phyloP scores from a whole-genome alignment of 2,888 invertebrate species.

The Acleris holmiana region DNA sequence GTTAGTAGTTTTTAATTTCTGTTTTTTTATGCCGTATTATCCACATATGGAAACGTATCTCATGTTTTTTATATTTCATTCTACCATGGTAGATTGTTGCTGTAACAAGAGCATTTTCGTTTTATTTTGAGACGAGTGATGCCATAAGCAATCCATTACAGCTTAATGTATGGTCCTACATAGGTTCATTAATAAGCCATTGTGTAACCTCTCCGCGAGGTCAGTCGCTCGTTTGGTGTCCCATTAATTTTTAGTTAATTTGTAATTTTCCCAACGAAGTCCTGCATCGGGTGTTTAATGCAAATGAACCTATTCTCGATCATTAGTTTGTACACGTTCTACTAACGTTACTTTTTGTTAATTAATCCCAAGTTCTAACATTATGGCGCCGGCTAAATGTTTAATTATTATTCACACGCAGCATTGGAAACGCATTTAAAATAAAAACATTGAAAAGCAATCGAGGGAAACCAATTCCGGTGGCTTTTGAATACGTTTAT shows the following conservation, averaged over 20 bases:
- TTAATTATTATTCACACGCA: constrained; percentile 70
- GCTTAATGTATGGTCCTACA: constrained; percentile 10
- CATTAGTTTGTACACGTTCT: constrained; percentile 80
- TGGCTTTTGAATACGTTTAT: constrained; percentile 17
- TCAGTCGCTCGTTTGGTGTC: constrained; percentile 45
- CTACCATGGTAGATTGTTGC: too few relatives aligned
- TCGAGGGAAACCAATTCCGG: constrained; percentile 25
- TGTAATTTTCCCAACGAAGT: constrained; percentile 82
- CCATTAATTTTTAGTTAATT: constrained; percentile 76
- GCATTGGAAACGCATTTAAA: constrained; percentile 47
- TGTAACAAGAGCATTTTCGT: background rate
- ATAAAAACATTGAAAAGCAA: constrained; percentile 36
- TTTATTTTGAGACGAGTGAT: background rate
- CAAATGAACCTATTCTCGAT: constrained; percentile 81
- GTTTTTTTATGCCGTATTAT: too few relatives aligned
- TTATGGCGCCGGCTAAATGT: constrained; percentile 53
- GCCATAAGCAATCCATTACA: background rate
- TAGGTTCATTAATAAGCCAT: constrained; percentile 49
- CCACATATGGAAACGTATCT: too few relatives aligned
- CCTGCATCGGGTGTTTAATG: constrained; percentile 76
- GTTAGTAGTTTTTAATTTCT: too few relatives aligned
- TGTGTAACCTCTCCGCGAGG: constrained; percentile 47
- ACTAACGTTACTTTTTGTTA: constrained; percentile 80
- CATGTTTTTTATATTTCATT: too few relatives aligned
- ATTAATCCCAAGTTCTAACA: constrained; percentile 73